phyloP scores from a whole-genome alignment of 2,797 vertebrate species.

The Phalanger gymnotis region DNA sequence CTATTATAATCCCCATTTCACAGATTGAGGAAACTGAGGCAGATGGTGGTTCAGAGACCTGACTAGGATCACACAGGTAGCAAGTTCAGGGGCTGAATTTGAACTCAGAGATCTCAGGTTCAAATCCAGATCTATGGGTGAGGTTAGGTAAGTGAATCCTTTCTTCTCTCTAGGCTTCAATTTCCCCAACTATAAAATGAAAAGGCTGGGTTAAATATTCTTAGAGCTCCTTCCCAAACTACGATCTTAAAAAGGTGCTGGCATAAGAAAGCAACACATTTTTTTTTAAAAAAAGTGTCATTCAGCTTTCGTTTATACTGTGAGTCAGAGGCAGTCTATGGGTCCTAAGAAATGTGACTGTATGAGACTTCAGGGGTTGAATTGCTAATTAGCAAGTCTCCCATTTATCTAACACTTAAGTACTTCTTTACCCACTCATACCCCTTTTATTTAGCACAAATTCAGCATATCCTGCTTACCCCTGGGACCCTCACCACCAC shows the following conservation, averaged over 20 bases:
- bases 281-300: no score
- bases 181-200: not conserved
- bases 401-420: not conserved
- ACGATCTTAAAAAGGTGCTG: not conserved
- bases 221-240: not conserved
- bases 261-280: not conserved
- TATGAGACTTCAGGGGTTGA: not conserved
- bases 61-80: not conserved
- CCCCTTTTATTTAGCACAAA: not conserved
- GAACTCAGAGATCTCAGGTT: not conserved
- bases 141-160: not conserved
- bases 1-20: no score
- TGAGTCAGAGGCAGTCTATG: not conserved
- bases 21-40: no score
- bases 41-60: not conserved
- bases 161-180: not conserved
- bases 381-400: not conserved
- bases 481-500: not conserved
- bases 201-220: not conserved
- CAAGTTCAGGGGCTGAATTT: not conserved
- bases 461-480: not conserved
- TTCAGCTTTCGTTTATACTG: not conserved
- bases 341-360: not conserved
- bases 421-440: not conserved
- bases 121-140: not conserved